phyloP scores from a whole-genome alignment of 2,888 invertebrate species.

The Clitarchus hookeri region DNA sequence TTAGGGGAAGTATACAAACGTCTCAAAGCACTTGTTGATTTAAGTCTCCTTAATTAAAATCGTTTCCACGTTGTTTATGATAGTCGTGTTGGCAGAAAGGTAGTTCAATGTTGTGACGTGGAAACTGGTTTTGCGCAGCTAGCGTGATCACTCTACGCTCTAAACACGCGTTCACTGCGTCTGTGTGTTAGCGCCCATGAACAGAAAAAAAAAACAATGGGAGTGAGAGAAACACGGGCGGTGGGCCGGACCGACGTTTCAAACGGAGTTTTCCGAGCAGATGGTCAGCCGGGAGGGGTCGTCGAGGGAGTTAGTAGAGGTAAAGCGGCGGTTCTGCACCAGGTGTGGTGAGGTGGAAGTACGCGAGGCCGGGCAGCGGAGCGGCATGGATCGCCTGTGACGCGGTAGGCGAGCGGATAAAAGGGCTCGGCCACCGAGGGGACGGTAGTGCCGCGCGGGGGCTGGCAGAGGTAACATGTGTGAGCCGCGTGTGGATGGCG shows the following conservation, averaged over 20 bases:
- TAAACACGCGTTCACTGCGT: no score
- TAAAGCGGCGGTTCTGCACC: background rate
- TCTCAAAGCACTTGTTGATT: no score
- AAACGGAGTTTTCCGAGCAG: background rate
- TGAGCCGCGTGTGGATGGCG: background rate
- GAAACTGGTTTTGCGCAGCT: no score
- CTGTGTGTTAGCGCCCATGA: no score
- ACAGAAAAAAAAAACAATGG: background rate
- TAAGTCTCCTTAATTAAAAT: no score
- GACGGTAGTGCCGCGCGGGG: background rate
- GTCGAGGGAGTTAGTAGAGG: background rate
- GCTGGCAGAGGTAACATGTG: constrained; percentile 1
- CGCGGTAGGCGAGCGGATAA: background rate
- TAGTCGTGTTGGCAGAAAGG: no score
- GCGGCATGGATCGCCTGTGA: constrained; percentile 4
- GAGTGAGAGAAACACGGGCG: background rate
- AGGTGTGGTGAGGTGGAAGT: background rate
- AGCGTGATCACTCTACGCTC: no score
- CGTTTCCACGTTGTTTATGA: no score
- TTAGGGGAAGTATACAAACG: no score
- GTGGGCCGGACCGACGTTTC: background rate
- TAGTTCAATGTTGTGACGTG: no score
- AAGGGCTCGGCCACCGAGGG: background rate
- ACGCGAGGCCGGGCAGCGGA: background rate
- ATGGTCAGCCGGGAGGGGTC: background rate